Evolutionary conservation across 92 coral and sea anemone species (phyloP), one percentile per base, ranked within the genome.

Genomic region (Diadumene lineata): DNA sequence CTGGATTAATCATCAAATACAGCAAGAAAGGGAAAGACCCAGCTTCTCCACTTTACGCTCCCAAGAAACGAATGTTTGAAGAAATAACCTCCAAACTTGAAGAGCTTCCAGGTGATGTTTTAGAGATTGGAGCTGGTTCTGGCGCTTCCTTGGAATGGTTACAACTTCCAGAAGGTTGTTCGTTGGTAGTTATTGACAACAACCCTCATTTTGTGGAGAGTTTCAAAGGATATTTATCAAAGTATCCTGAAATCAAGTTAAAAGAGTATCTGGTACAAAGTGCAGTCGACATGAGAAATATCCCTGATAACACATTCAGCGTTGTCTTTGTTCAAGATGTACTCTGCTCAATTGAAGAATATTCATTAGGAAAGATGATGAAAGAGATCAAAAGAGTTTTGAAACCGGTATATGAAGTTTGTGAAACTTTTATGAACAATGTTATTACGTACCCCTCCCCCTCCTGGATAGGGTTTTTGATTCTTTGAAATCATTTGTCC

Each of bases 41-140:
- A 64, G 56, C 28, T 11, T 19, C 26, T 18, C 43, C 8, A 27
- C 50, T 32, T 44, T 18, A 24, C 32, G 31, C 56, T 13, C 50
- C 43, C 43, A 19, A 51, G 26, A 68, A 30, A 2, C 16, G 19
- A 15, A 31, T 15, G n/a, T 53, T 66, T 56, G 27, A 26, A 22
- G 24, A 79, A 31, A 66, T 90, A 32, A 34, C 29, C 9, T 62
- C 68, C 19, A 80, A 80, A 56, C 62, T 80, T 30, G 28, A 82
- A 23, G 58, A 79, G n/a, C 30, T 90, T 31, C 64, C 74, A 6
- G 96, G 91, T 0, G 88, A 83, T 43, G 64, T 86, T 50, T 66
- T 82, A 11, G 96, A 90, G 60, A 81, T 90, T 34, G 96, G 96
- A 7, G 84, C 87, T 26, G 91, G 96, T 22, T 21, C 86, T 31